These are phyloP conservation scores for Leptopilina syphax DNA, from an alignment of 2,888 invertebrate species.

Conservation along the genomic window DNA sequence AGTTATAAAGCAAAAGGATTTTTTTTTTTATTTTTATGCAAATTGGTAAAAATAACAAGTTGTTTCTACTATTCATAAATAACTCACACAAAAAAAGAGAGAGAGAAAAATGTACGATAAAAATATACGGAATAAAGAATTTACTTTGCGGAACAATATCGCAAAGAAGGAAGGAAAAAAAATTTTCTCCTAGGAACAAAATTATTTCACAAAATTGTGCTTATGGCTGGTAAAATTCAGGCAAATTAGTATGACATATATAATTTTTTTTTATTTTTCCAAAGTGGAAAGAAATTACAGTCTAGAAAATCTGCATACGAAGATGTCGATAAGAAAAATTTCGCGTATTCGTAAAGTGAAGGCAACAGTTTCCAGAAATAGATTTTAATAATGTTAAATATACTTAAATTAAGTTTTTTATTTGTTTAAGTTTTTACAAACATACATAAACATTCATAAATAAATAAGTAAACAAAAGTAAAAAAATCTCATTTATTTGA, in stretches of 20 bases:
- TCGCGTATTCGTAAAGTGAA: no score
- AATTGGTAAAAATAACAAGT: constrained; percentile 13
- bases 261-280: not conserved
- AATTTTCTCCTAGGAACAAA: not conserved
- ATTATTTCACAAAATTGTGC: not conserved
- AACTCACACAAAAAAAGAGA: not conserved
- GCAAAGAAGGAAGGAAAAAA: no score
- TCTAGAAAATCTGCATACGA: no score
- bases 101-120: not conserved
- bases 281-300: not conserved
- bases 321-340: no score
- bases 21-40: constrained; percentile 28
- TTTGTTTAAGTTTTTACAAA: no score
- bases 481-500: no score
- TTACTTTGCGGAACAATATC: no score
- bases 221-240: no score
- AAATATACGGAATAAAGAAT: not conserved
- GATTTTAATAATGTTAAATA: not conserved
- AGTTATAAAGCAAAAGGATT: constrained; percentile 13
- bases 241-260: not conserved
- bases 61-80: constrained; percentile 9
- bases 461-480: no score
- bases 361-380: not conserved
- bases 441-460: no score
- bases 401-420: not conserved